Evolutionary conservation across 2,797 vertebrate genomes (phyloP), one percentile per base, ranked within the genome.

Genomic region (Chaunax sp.): DNA sequence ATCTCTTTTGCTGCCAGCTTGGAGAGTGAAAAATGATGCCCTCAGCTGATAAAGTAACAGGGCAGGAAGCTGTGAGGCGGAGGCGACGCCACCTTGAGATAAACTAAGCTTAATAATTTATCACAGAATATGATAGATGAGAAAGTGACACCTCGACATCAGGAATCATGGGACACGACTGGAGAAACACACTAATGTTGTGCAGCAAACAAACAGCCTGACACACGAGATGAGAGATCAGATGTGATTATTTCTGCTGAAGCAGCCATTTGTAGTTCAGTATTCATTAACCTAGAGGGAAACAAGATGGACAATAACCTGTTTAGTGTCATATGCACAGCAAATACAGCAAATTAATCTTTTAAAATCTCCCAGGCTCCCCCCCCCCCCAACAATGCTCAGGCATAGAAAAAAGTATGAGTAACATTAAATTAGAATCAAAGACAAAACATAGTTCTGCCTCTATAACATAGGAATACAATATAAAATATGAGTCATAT

Each of bases 21-120:
- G n/a, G 45, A 76, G 54, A 72, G 20, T 63, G 75, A 83, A 69
- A 80, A 80, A 73, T 8, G 19, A 83, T 64, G 49, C 72, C 19
- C 23, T 35, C 4, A 16, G 57, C 35, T 79, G 83, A 78, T 66
- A 58, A 68, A 50, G 54, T 66, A 81, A 79, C 73, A 74, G 57
- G 72, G 65, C 66, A 66, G 41, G 49, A 64, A 56, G 62, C 65
- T 59, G 69, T 22, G 13, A 37, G 35, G 35, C 7, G 16, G 56
- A 72, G 73, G 53, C 15, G 38, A 66, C 82, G 84, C 87, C 82
- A 87, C 81, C 84, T 87, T 84, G 76, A 69, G 68, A 73, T 75
- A 71, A 73, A 78, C 69, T 68, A 64, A 70, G 60, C 49, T 52
- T 54, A 83, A 72, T 84, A 67, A 72, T 83, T 81, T 68, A 82